phyloP scores from a whole-genome alignment of 2,888 invertebrate species.

The Catotricha subobsoleta region DNA sequence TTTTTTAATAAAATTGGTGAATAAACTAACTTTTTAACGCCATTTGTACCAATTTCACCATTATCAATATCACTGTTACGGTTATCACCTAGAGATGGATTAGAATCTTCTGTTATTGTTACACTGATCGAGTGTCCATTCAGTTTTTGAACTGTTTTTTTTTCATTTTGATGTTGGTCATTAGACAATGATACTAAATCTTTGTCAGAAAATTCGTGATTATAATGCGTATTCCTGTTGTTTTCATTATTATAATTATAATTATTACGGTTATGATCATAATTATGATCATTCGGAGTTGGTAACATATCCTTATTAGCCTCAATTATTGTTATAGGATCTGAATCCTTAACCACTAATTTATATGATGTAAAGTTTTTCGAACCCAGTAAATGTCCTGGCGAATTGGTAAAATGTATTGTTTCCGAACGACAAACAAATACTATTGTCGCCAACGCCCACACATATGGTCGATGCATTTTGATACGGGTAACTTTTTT shows the following conservation, averaged over 20 bases:
- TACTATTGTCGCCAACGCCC: background rate
- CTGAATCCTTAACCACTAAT: constrained; percentile 37
- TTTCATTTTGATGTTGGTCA: background rate
- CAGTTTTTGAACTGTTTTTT: constrained; percentile 1
- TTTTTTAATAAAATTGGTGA: constrained; percentile 41
- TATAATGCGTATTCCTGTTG: background rate
- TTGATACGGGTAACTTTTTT: too few relatives aligned
- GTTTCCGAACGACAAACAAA: constrained; percentile 10
- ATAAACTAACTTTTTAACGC: constrained; percentile 20
- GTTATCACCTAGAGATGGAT: constrained; percentile 8
- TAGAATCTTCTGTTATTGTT: background rate
- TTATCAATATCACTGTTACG: constrained; percentile 5
- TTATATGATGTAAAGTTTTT: constrained; percentile 33
- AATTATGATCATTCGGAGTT: constrained; percentile 6
- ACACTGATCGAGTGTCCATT: too few relatives aligned
- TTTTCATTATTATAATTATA: background rate
- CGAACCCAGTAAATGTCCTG: constrained; percentile 19
- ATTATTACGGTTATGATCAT: constrained; percentile 1
- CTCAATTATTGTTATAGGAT: constrained; percentile 40
- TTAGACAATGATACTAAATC: background rate
- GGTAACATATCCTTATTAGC: constrained; percentile 22
- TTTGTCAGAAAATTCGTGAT: background rate
- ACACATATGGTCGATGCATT: background rate
- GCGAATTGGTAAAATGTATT: constrained; percentile 15
- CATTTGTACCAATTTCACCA: background rate